phyloP scores from a whole-genome alignment of 2,797 vertebrate genomes.

The Rhodeus uyekii region DNA sequence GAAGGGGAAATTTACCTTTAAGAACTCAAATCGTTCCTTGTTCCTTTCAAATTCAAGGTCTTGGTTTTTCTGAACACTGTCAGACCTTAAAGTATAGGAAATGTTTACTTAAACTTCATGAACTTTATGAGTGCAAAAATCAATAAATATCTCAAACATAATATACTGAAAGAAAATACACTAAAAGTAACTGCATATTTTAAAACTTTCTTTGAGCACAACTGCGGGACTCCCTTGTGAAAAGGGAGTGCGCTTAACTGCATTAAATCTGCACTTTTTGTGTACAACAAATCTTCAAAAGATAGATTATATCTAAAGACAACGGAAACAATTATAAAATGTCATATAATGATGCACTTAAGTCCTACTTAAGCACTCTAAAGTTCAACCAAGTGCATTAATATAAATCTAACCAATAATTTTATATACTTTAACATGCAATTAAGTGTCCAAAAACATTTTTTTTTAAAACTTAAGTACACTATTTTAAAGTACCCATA shows the following conservation, averaged over 20 bases:
- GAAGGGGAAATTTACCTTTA: constrained; percentile 81
- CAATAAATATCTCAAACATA: no score
- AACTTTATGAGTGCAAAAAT: no score
- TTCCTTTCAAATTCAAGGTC: constrained; percentile 98
- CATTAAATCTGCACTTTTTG: no score
- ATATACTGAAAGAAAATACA: no score
- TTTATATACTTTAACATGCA: not conserved
- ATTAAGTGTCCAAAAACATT: not conserved
- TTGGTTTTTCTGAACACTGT: constrained; percentile 96
- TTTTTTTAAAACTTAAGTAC: no score
- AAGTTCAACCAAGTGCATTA: not conserved
- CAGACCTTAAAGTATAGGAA: constrained; percentile 73
- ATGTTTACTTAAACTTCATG: not conserved
- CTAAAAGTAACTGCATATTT: no score
- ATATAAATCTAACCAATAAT: not conserved
- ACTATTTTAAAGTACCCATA: not conserved
- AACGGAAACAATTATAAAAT: not conserved
- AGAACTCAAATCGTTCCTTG: constrained; percentile 94
- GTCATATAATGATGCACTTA: not conserved
- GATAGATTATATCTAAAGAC: no score
- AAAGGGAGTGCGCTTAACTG: no score
- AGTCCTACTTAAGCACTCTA: not conserved
- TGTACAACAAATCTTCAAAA: no score
- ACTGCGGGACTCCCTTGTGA: no score
- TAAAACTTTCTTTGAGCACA: no score